These are phyloP conservation scores for Drosophila malerkotliana DNA, from an alignment of 1,140 invertebrate genomes.

Conservation along the genomic window DNA sequence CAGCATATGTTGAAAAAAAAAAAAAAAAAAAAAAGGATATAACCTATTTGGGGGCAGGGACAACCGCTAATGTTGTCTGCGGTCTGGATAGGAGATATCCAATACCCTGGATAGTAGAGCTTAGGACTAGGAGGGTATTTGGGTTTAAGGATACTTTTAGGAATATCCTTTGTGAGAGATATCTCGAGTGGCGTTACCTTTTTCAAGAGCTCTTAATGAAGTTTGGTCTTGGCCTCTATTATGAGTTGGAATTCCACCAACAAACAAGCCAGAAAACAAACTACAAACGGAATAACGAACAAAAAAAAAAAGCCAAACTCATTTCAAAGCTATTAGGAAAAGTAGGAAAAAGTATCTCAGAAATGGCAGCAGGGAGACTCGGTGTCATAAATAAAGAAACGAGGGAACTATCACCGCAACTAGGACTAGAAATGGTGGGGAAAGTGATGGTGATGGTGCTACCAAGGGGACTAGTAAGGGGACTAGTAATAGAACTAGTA, in stretches of 20 bases:
- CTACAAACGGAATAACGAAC: slow-evolving; percentile 37
- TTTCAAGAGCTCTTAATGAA: slow-evolving; percentile 41
- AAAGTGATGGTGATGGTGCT: too few relatives aligned
- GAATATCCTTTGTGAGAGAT: neutral
- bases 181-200: too few relatives aligned
- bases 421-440: neutral
- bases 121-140: neutral
- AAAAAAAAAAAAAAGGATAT: neutral
- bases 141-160: neutral
- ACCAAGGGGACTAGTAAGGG: too few relatives aligned
- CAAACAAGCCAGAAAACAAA: slow-evolving; percentile 44
- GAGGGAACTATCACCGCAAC: slow-evolving; percentile 9
- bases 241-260: slow-evolving; percentile 25
- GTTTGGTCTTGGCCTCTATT: slow-evolving; percentile 43
- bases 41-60: slow-evolving; percentile 37
- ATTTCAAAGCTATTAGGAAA: slow-evolving; percentile 76
- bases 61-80: slow-evolving; percentile 70
- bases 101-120: slow-evolving; percentile 5
- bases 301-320: slow-evolving; percentile 64
- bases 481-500: too few relatives aligned
- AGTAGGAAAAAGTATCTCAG: slow-evolving; percentile 45
- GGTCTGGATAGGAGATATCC: slow-evolving; percentile 5
- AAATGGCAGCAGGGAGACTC: neutral
- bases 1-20: neutral
- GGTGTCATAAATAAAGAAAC: neutral